Evolutionary conservation across 2,797 vertebrate genomes (phyloP).

Genomic region (Setipinna tenuifilis): DNA sequence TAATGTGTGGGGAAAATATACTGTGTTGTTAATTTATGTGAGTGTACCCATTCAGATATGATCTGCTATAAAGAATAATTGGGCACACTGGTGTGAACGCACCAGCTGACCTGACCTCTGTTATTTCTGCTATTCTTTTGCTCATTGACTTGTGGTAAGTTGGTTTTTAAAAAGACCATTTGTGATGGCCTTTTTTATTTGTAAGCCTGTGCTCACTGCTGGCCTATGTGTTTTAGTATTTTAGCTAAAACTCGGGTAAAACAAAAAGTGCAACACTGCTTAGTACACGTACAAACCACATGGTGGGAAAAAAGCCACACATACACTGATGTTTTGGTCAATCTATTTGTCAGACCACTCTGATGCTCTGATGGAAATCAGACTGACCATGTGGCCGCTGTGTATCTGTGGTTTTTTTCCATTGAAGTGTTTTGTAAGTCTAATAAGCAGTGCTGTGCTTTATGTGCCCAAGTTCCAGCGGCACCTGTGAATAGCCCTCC

Average conservation of each 20-base stretch:
- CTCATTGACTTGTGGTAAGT: not conserved
- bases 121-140: not conserved
- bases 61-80: slow-evolving; percentile 6
- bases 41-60: slow-evolving; percentile 30
- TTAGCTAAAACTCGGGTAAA: not conserved
- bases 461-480: no score
- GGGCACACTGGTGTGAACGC: not conserved
- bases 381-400: no score
- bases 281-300: no score
- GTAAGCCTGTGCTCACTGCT: slow-evolving; percentile 6
- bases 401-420: no score
- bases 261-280: no score
- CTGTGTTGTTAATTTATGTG: slow-evolving; percentile 43
- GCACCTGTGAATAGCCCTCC: no score
- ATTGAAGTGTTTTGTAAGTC: no score
- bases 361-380: no score
- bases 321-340: no score
- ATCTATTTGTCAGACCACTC: no score
- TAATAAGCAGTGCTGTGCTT: no score
- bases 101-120: not conserved
- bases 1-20: slow-evolving; percentile 44
- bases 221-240: not conserved
- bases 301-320: no score
- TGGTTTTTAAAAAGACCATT: slow-evolving; percentile 16
- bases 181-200: not conserved